Conservation (phyloP, 2,113 vertebrate genomes). For the Seriola quinqueradiata region DNA sequence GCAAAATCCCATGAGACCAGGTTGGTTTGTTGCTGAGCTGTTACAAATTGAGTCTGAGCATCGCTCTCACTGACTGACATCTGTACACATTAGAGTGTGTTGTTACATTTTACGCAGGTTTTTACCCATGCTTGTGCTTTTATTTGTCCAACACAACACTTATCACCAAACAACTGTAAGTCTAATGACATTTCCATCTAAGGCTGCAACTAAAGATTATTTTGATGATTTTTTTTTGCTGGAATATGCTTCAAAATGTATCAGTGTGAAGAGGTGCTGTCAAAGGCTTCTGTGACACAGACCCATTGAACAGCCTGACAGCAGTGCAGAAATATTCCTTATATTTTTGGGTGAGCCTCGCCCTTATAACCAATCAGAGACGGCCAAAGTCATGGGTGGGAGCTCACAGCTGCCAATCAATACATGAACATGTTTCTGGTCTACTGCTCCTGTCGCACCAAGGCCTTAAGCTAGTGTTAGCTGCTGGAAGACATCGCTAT, state of each 20-base stretch:
- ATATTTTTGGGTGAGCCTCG: not conserved
- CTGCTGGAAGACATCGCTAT: not conserved
- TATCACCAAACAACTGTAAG: not conserved
- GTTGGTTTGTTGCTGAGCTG: constrained; percentile 66
- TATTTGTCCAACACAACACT: not conserved
- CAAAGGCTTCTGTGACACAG: not conserved
- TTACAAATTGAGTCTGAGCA: constrained; percentile 53
- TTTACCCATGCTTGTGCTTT: not conserved
- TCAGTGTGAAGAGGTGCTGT: not conserved
- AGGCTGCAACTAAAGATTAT: not conserved
- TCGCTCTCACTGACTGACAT: constrained; percentile 29
- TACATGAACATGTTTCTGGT: not conserved
- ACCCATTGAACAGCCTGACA: not conserved
- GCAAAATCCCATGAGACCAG: constrained; percentile 41
- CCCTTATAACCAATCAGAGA: not conserved
- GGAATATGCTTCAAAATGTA: not conserved
- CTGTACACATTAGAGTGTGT: not conserved
- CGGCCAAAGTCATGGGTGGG: not conserved
- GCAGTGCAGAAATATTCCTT: not conserved
- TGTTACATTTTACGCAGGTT: not conserved
- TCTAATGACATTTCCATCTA: not conserved
- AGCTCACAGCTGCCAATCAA: not conserved
- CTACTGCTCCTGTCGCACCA: not conserved
- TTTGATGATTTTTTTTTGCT: not conserved
- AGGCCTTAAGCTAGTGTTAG: not conserved